Percentiles rank a stretch among this genome's conserved stretches.
These are phyloP conservation scores for Atherinosoma microstoma DNA, from an alignment of 2,797 vertebrate species.

Conservation along the genomic window DNA sequence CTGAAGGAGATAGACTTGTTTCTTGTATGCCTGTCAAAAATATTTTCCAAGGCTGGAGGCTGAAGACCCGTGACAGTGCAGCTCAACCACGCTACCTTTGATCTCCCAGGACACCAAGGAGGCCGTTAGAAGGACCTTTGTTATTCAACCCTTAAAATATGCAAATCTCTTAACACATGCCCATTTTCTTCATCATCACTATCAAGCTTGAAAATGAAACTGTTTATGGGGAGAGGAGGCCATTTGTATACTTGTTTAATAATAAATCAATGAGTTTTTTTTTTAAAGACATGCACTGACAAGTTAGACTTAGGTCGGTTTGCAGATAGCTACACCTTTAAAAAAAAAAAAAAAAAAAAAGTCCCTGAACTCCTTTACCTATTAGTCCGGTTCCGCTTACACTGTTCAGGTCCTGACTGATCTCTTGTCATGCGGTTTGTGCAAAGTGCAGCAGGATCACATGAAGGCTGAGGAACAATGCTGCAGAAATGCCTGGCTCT, in stretches of 20 bases:
- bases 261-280: slow-evolving; percentile 55
- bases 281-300: slow-evolving; percentile 22
- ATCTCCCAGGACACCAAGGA: slow-evolving; percentile 43
- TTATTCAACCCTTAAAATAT: slow-evolving; percentile 66
- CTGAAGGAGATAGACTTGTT: slow-evolving; percentile 52
- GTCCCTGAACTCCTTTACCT: slow-evolving; percentile 33
- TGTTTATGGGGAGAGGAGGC: slow-evolving; percentile 13
- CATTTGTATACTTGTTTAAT: slow-evolving; percentile 48
- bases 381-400: slow-evolving; percentile 30
- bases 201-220: slow-evolving; percentile 10
- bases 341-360: not conserved
- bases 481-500: slow-evolving; percentile 60
- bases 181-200: slow-evolving; percentile 27
- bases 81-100: slow-evolving; percentile 68
- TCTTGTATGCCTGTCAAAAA: slow-evolving; percentile 63
- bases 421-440: slow-evolving; percentile 47
- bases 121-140: slow-evolving; percentile 22
- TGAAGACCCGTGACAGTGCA: slow-evolving; percentile 44
- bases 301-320: slow-evolving; percentile 50
- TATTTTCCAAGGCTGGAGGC: slow-evolving; percentile 57
- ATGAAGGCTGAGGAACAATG: slow-evolving; percentile 51
- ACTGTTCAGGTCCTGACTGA: slow-evolving; percentile 41
- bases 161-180: slow-evolving; percentile 60
- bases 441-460: slow-evolving; percentile 63
- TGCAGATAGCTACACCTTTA: slow-evolving; percentile 9